Conservation (phyloP, 2,888 invertebrate species). For the Zaprionus bogoriensis region DNA sequence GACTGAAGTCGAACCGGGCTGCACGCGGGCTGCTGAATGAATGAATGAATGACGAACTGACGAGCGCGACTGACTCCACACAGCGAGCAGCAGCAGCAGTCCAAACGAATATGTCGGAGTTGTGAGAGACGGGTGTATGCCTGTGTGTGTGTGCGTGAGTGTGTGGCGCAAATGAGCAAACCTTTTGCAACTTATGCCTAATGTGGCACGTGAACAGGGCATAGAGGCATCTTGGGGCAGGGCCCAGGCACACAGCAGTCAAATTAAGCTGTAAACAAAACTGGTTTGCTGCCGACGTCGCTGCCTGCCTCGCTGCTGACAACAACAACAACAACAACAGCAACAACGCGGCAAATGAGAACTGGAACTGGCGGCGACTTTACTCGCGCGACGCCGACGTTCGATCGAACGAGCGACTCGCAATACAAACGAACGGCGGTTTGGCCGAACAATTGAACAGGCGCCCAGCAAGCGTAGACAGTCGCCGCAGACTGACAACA, state of each 20-base stretch:
- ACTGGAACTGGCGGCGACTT: conserved; percentile 25
- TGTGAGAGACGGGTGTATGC: conserved; percentile 27
- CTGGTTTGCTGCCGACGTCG: conserved; percentile 49
- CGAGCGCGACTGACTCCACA: conserved; percentile 37
- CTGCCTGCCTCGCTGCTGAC: conserved; percentile 12
- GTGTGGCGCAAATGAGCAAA: conserved; percentile 59
- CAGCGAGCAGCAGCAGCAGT: no score
- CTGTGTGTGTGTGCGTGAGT: conserved; percentile 1
- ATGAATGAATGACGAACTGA: conserved; percentile 57
- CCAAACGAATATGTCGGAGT: conserved; percentile 46
- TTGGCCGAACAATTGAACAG: conserved; percentile 73
- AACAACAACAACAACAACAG: conserved; percentile 19
- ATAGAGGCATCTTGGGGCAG: background rate
- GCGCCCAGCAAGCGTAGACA: conserved; percentile 52
- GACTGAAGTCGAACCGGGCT: conserved; percentile 57
- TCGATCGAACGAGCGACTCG: conserved; percentile 68
- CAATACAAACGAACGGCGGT: conserved; percentile 76
- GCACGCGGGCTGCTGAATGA: conserved; percentile 72
- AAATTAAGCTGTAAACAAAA: conserved; percentile 75
- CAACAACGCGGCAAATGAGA: background rate
- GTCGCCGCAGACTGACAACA: conserved; percentile 37
- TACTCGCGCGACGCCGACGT: conserved; percentile 43
- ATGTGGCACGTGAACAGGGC: conserved; percentile 66
- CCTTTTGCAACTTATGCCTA: conserved; percentile 58
- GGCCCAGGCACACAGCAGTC: conserved; percentile 8